These are phyloP conservation scores for Sapayoa aenigma DNA, from an alignment of 2,113 vertebrate genomes.

Conservation along the genomic window DNA sequence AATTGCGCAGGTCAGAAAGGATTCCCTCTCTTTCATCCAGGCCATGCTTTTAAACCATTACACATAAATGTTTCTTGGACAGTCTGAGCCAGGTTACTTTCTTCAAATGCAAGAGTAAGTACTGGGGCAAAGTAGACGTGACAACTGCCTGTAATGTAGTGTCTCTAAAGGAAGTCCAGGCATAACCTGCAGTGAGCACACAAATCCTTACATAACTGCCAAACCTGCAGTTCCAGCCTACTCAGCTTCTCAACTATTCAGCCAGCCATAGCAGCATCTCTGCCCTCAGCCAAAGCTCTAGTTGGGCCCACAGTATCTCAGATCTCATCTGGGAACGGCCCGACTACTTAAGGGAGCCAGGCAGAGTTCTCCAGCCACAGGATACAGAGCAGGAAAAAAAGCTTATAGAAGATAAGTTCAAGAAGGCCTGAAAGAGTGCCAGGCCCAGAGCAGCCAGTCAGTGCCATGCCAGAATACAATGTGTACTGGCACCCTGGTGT, in stretches of 20 bases:
- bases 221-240: background rate
- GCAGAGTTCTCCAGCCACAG: background rate
- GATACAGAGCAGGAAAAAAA: background rate
- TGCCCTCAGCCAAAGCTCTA: background rate
- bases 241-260: background rate
- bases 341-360: background rate
- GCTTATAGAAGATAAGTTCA: background rate
- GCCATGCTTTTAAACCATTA: background rate
- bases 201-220: background rate
- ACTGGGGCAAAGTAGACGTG: background rate
- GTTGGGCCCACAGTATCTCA: background rate
- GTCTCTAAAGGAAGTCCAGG: background rate
- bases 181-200: background rate
- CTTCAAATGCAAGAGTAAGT: background rate
- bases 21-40: background rate
- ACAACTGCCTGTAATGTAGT: background rate
- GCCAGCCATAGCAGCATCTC: background rate
- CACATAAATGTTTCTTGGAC: background rate
- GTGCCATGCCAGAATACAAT: background rate
- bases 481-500: background rate
- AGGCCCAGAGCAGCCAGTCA: background rate
- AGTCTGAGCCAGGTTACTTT: background rate
- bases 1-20: slow-evolving; percentile 25
- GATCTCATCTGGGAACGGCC: background rate
- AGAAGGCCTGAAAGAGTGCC: background rate